These are phyloP conservation scores for Anguilla marmorata DNA, from an alignment of 2,797 vertebrate species.

Conservation along the genomic window DNA sequence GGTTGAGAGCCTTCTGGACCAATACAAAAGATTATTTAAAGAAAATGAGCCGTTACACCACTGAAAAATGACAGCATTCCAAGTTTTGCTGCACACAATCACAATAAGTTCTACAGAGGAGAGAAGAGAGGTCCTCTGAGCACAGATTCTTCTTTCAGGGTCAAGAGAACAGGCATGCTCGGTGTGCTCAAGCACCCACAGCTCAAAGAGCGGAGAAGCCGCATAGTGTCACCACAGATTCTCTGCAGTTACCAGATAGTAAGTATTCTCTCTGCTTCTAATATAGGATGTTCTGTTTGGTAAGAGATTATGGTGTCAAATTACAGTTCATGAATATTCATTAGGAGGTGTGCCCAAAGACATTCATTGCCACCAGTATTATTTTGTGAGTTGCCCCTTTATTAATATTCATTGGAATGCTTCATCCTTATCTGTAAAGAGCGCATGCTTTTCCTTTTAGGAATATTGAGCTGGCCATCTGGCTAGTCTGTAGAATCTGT, in stretches of 20 bases:
- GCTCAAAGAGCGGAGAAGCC: neutral
- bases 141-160: neutral
- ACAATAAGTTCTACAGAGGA: neutral
- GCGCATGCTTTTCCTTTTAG: neutral
- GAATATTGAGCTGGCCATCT: neutral
- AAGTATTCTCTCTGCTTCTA: neutral
- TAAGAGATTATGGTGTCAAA: too few species aligned
- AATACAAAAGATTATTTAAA: conserved; percentile 6
- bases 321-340: neutral
- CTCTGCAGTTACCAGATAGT: neutral
- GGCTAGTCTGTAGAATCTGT: neutral
- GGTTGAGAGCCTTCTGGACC: conserved; percentile 8
- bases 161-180: neutral
- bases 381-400: neutral
- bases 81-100: neutral
- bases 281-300: neutral
- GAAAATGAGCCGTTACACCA: neutral
- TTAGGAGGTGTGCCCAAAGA: neutral
- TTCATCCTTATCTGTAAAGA: neutral
- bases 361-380: neutral
- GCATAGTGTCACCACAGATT: neutral
- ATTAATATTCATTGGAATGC: neutral
- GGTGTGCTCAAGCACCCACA: neutral
- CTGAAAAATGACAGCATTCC: neutral
- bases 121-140: neutral